A percentile compares a stretch with the other conserved stretches of the same genome.
Evolutionary conservation across 2,113 vertebrate species (phyloP).

Genomic region (Zosterops borbonicus): DNA sequence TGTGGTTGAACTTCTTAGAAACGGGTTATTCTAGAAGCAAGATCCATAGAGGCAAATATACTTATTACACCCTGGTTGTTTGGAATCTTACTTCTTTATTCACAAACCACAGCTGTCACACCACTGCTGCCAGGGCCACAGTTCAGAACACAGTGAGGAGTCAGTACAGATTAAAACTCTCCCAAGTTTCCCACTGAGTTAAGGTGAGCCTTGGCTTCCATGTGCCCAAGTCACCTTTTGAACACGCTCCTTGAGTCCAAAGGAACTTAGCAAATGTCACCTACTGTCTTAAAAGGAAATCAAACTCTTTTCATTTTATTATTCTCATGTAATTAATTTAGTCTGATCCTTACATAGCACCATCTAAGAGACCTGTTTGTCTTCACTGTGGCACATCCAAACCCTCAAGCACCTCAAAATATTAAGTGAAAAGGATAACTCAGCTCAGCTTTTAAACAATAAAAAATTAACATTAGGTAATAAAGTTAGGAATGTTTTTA

Average conservation of each 20-base stretch:
- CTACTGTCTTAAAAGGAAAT: not conserved
- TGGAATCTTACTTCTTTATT: not conserved
- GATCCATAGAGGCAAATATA: not conserved
- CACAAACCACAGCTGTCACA: not conserved
- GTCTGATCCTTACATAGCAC: not conserved
- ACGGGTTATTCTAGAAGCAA: not conserved
- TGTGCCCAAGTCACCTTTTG: rapidly evolving
- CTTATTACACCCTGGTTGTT: not conserved
- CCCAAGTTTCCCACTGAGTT: not conserved
- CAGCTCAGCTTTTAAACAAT: not conserved
- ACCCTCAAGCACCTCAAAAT: not conserved
- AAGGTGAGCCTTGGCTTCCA: not conserved
- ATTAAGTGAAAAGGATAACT: not conserved
- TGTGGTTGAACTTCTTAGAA: not conserved
- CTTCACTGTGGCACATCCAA: not conserved
- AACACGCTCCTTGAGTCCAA: not conserved
- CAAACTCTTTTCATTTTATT: not conserved
- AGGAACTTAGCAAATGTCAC: not conserved
- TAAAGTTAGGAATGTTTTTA: not conserved
- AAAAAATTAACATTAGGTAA: not conserved
- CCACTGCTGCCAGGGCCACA: not conserved
- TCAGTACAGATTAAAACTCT: not conserved
- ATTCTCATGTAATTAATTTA: not conserved
- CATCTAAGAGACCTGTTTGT: not conserved
- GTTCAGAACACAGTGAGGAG: not conserved